Conservation (phyloP, 1,140 invertebrate species). For the Leptinotarsa texana region DNA sequence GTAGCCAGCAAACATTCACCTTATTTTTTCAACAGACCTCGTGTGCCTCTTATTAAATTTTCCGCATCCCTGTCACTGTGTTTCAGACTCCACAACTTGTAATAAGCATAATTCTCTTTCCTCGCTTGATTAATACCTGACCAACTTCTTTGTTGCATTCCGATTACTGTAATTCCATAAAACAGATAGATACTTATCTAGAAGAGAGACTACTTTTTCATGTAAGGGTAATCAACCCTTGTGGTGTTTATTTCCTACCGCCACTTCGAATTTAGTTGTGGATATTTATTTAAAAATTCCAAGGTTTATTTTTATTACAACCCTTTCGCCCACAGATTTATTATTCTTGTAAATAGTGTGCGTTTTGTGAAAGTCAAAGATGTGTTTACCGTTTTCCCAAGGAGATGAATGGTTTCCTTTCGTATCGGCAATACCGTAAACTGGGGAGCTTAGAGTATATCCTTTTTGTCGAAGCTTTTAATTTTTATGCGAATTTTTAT, state of each 20-base stretch:
- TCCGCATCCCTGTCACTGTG: too few relatives aligned
- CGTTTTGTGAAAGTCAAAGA: not conserved
- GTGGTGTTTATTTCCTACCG: not conserved
- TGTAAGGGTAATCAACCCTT: not conserved
- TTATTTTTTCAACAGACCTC: too few relatives aligned
- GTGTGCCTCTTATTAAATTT: too few relatives aligned
- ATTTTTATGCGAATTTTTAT: too few relatives aligned
- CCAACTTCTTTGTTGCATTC: too few relatives aligned
- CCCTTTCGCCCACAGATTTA: not conserved
- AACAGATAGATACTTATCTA: not conserved
- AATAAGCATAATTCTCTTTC: too few relatives aligned
- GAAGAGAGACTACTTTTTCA: not conserved
- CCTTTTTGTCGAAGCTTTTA: too few relatives aligned
- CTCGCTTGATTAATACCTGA: too few relatives aligned
- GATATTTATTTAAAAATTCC: not conserved
- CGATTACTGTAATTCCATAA: too few relatives aligned
- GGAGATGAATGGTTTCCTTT: conserved; percentile 5
- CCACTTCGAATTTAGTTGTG: not conserved
- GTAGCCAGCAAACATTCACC: too few relatives aligned
- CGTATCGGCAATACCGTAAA: not conserved
- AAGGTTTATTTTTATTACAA: not conserved
- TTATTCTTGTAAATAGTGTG: not conserved
- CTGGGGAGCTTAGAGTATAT: too few relatives aligned
- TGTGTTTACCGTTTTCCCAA: not conserved
- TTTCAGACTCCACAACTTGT: too few relatives aligned